A percentile compares a stretch with the other conserved stretches of the same genome.
These are phyloP conservation scores for Phaethornis superciliosus DNA, from an alignment of 2,113 vertebrate species.

Conservation along the genomic window DNA sequence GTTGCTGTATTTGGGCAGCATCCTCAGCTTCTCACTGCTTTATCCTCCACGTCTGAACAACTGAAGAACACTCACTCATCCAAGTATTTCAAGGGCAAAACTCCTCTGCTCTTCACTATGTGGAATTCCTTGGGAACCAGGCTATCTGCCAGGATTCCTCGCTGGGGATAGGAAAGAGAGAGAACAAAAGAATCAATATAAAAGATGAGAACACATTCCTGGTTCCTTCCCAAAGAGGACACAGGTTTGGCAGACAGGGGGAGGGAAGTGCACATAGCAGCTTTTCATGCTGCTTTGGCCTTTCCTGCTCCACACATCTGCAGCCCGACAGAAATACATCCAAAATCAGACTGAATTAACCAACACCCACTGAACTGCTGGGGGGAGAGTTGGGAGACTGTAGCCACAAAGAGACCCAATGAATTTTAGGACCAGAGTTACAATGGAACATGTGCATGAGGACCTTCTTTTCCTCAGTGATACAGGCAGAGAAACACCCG, in stretches of 20 bases:
- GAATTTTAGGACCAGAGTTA: not conserved
- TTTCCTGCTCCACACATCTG: not conserved
- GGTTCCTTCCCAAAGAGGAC: not conserved
- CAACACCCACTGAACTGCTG: accelerated
- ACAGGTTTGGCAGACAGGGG: not conserved
- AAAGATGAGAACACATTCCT: not conserved
- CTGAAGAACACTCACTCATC: constrained; percentile 82
- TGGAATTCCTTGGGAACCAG: constrained; percentile 89
- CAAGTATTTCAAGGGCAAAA: constrained; percentile 81
- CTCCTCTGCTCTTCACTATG: constrained; percentile 83
- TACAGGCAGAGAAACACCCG: not conserved
- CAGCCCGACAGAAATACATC: accelerated
- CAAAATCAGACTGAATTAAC: not conserved
- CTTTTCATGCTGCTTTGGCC: not conserved
- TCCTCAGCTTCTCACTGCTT: not conserved
- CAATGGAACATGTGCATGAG: accelerated
- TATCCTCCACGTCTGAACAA: not conserved
- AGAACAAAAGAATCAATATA: not conserved
- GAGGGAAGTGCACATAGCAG: not conserved
- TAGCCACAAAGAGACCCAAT: accelerated
- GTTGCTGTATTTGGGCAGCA: not conserved
- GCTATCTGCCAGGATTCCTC: constrained; percentile 64
- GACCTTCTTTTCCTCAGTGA: not conserved
- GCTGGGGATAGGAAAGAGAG: constrained; percentile 51
- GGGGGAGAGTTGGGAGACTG: not conserved